Conservation (phyloP, 1,140 invertebrate species). For the Neodiprion lecontei region DNA sequence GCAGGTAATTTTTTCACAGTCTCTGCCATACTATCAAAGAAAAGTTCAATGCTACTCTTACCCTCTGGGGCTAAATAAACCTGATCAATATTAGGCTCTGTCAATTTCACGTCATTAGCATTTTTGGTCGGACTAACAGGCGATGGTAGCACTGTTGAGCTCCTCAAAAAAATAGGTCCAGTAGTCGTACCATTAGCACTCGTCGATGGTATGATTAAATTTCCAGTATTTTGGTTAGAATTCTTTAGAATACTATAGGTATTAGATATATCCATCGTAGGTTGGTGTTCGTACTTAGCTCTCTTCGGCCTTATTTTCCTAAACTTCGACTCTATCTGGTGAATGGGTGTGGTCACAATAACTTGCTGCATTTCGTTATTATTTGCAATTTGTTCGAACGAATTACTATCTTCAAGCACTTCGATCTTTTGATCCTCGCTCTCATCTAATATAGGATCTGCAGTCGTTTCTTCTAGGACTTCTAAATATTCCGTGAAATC, state of each 20-base stretch:
- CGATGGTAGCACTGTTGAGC: conserved; percentile 12
- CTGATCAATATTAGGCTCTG: conserved; percentile 3
- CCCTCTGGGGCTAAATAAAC: conserved; percentile 8
- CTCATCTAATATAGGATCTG: conserved; percentile 33
- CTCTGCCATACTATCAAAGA: conserved; percentile 55
- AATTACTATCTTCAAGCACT: conserved; percentile 17
- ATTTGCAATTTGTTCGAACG: conserved; percentile 16
- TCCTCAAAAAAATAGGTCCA: conserved; percentile 30
- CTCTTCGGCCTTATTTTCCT: conserved; percentile 51
- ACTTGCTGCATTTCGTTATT: conserved; percentile 20
- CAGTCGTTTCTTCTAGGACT: conserved; percentile 43
- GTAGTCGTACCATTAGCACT: conserved; percentile 12
- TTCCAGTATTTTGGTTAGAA: conserved; percentile 13
- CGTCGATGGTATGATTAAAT: not conserved
- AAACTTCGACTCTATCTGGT: conserved; percentile 52
- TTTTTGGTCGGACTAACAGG: not conserved
- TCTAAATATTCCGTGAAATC: conserved; percentile 57
- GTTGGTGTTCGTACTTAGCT: conserved; percentile 19
- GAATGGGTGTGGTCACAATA: conserved; percentile 38
- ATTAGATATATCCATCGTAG: not conserved
- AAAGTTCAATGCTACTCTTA: conserved; percentile 50
- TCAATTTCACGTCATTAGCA: not conserved
- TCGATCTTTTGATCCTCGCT: conserved; percentile 26
- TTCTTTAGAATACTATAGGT: conserved; percentile 29
- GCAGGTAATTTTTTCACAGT: conserved; percentile 52